Conservation (phyloP, 2,113 vertebrate species). For the Anguilla japonica region DNA sequence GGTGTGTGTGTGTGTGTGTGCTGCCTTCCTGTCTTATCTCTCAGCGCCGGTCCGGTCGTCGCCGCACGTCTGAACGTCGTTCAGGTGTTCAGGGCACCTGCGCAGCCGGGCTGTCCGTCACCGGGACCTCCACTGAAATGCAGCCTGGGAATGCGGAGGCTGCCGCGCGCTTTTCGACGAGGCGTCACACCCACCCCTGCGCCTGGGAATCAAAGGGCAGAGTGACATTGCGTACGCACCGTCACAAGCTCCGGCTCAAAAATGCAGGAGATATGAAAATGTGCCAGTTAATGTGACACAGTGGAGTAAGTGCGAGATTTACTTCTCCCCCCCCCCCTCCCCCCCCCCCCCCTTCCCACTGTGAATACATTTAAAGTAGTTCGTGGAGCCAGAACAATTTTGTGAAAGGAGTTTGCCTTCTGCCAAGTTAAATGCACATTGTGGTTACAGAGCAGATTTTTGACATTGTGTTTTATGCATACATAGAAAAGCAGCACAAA, state of each 20-base stretch:
- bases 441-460: neutral
- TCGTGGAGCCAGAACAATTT: neutral
- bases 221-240: constrained; percentile 49
- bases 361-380: neutral
- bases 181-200: constrained; percentile 53
- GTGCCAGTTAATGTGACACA: constrained; percentile 1
- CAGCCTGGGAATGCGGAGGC: constrained; percentile 55
- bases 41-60: constrained; percentile 15
- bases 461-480: neutral
- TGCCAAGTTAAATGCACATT: neutral
- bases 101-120: constrained; percentile 59
- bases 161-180: constrained; percentile 69
- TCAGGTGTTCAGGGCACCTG: constrained; percentile 30
- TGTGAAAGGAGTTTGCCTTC: neutral
- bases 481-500: too few species aligned
- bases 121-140: constrained; percentile 64
- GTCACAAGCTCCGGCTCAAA: constrained; percentile 14
- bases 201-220: constrained; percentile 63
- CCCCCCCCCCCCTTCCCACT: too few species aligned
- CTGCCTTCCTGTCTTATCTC: neutral
- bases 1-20: too few species aligned
- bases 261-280: constrained; percentile 15
- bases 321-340: neutral
- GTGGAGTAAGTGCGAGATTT: constrained; percentile 12
- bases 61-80: constrained; percentile 35